A percentile compares a stretch with the other conserved stretches of the same genome.
Conservation (phyloP, 2,113 vertebrate genomes). For the Poeciliopsis occidentalis region DNA sequence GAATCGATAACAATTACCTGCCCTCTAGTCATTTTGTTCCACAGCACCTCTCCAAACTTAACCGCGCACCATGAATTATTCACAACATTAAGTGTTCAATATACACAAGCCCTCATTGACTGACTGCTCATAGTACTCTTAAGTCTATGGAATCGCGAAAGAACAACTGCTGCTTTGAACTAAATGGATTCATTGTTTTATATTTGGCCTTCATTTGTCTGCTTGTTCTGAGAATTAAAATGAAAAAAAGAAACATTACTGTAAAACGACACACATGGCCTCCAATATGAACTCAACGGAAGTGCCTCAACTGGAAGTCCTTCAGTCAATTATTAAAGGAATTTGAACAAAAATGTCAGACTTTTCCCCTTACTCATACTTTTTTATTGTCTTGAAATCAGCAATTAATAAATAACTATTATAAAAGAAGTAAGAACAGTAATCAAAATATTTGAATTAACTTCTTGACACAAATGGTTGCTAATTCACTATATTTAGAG, state of each 20-base stretch:
- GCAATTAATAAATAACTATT: no score
- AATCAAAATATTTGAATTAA: no score
- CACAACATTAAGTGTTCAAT: slow-evolving; percentile 80
- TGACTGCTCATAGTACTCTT: slow-evolving; percentile 73
- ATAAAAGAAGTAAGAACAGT: no score
- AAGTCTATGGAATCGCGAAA: slow-evolving; percentile 69
- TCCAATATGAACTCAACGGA: slow-evolving; percentile 22
- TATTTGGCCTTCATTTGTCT: slow-evolving; percentile 48
- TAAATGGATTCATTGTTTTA: slow-evolving; percentile 64
- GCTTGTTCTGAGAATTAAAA: slow-evolving; percentile 40
- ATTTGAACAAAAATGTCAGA: slow-evolving; percentile 32
- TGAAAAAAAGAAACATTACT: slow-evolving; percentile 2
- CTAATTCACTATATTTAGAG: no score
- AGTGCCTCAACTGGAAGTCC: slow-evolving; percentile 40
- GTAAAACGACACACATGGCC: slow-evolving; percentile 41
- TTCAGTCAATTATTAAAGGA: slow-evolving; percentile 41
- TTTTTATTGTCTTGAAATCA: no score
- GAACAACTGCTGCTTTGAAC: slow-evolving; percentile 67
- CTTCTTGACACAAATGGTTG: no score
- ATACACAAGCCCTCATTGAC: slow-evolving; percentile 71
- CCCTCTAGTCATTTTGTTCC: slow-evolving; percentile 79
- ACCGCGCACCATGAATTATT: slow-evolving; percentile 79
- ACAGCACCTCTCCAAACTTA: slow-evolving; percentile 79
- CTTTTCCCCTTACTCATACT: slow-evolving; percentile 33
- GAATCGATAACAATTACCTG: slow-evolving; percentile 82